Evolutionary conservation across 2,888 invertebrate genomes (phyloP).

Genomic region (Cataglyphis livida): DNA sequence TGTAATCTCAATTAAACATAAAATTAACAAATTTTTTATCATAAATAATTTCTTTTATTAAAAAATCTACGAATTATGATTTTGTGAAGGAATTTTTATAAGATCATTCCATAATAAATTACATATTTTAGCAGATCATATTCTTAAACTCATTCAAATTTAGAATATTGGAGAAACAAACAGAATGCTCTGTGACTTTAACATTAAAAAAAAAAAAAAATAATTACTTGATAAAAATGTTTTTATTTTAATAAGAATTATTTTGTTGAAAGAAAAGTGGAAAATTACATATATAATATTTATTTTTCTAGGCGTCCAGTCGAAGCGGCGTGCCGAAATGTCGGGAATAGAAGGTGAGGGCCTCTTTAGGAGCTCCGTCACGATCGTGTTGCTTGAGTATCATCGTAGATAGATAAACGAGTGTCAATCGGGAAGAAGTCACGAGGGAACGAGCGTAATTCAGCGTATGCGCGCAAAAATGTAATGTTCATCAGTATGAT

Average conservation of each 20-base stretch:
- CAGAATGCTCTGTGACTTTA: neutral
- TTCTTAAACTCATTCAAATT: neutral
- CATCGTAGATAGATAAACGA: conserved; percentile 70
- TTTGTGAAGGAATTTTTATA: neutral
- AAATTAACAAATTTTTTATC: neutral
- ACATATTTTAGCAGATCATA: neutral
- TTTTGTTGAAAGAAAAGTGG: neutral
- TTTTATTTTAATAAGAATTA: conserved; percentile 1
- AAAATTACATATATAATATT: conserved; percentile 40
- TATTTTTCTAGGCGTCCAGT: conserved; percentile 76
- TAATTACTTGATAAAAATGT: neutral
- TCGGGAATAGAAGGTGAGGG: conserved; percentile 83
- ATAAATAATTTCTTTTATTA: neutral
- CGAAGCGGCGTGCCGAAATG: conserved; percentile 78
- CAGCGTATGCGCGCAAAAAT: conserved; percentile 46
- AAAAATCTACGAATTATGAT: neutral
- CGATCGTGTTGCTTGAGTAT: conserved; percentile 68
- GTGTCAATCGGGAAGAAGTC: conserved; percentile 62
- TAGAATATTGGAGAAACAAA: neutral
- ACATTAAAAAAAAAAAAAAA: neutral
- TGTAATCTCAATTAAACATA: neutral
- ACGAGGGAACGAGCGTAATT: conserved; percentile 58
- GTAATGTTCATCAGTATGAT: conserved; percentile 44
- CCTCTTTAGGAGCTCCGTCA: conserved; percentile 65
- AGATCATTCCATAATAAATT: neutral